A percentile compares a stretch with the other conserved stretches of the same genome.
Conservation (phyloP, 2,797 vertebrate species). For the Sparidentex hasta region DNA sequence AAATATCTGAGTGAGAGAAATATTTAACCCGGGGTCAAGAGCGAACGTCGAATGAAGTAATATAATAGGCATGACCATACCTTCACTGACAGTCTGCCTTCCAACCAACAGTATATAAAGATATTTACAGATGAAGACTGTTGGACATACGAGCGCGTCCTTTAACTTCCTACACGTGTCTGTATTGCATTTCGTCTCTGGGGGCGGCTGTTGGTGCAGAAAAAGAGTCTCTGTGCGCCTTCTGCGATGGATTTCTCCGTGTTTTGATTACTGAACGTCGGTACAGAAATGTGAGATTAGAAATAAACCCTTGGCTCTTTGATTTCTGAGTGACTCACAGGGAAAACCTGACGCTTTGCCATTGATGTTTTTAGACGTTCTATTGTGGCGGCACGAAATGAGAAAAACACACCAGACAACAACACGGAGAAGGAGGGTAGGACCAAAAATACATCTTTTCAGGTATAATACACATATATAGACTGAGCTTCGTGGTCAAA, state of each 20-base stretch:
- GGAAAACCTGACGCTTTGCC: conserved; percentile 28
- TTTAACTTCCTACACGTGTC: not conserved
- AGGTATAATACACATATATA: not conserved
- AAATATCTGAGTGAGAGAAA: not conserved
- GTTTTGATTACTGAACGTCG: conserved; percentile 60
- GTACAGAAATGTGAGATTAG: conserved; percentile 52
- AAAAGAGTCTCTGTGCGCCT: conserved; percentile 49
- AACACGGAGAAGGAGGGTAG: not conserved
- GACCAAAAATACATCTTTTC: not conserved
- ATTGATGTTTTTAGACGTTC: conserved; percentile 46
- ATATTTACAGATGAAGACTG: conserved; percentile 5
- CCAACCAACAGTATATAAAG: not conserved
- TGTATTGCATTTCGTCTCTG: conserved; percentile 34
- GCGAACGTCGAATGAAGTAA: no score
- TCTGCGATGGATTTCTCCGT: conserved; percentile 61
- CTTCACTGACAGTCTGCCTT: not conserved
- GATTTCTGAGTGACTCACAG: conserved; percentile 48
- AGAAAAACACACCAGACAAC: conserved; percentile 24
- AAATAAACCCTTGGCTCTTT: conserved; percentile 53
- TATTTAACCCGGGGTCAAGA: no score
- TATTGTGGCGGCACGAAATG: conserved; percentile 20
- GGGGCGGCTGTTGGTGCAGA: conserved; percentile 47
- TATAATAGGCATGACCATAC: not conserved
- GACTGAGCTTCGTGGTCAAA: not conserved
- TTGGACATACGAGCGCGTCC: conserved; percentile 6